These are phyloP conservation scores for Epistrophella euchroma DNA, from an alignment of 2,888 invertebrate species.

Conservation along the genomic window DNA sequence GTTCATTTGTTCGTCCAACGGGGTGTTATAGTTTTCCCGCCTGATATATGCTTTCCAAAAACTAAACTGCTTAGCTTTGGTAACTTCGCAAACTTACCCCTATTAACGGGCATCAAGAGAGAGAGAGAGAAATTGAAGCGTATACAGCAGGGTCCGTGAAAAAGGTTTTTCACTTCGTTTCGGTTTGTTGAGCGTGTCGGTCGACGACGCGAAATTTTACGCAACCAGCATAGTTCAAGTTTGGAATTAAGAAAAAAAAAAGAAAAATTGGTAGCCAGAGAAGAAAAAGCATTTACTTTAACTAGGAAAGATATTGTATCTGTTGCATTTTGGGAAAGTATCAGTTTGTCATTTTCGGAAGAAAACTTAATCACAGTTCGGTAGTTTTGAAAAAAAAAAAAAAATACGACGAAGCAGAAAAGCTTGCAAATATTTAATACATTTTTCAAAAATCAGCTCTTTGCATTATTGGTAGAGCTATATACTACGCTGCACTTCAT, in stretches of 20 bases:
- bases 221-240: slow-evolving; percentile 41
- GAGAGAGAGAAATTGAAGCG: slow-evolving; percentile 13
- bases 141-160: slow-evolving; percentile 56
- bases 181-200: slow-evolving; percentile 79
- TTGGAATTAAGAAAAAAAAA: slow-evolving; percentile 11
- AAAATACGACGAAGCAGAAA: neutral
- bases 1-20: neutral
- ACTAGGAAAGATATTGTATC: slow-evolving; percentile 38
- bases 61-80: neutral
- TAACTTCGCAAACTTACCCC: slow-evolving; percentile 27
- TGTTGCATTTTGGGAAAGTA: slow-evolving; percentile 41
- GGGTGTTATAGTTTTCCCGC: slow-evolving; percentile 39
- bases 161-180: slow-evolving; percentile 79
- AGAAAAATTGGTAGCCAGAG: neutral
- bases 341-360: neutral
- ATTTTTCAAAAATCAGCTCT: too few relatives aligned
- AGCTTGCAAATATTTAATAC: slow-evolving; percentile 1
- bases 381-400: neutral
- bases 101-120: slow-evolving; percentile 3
- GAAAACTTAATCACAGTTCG: neutral
- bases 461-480: neutral
- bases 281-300: slow-evolving; percentile 18
- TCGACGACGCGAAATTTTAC: slow-evolving; percentile 75
- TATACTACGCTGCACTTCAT: neutral
- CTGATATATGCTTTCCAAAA: neutral